Conservation (phyloP, 2,888 invertebrate genomes). For the Acanthosepion lycidas region DNA sequence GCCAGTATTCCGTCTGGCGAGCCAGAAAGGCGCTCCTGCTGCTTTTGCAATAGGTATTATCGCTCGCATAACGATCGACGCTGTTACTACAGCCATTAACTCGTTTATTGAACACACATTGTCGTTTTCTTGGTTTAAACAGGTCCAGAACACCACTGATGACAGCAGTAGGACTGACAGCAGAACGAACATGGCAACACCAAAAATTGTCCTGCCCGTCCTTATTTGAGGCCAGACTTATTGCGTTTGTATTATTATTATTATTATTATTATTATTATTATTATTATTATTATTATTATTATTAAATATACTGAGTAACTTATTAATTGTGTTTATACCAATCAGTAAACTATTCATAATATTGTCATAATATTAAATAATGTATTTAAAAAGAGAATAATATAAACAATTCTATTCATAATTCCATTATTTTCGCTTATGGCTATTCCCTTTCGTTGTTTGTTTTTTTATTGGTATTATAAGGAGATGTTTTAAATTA, state of each 20-base stretch:
- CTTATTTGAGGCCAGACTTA: neutral
- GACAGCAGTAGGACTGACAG: neutral
- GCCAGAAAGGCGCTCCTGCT: conserved; percentile 18
- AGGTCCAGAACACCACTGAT: neutral
- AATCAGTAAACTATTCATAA: neutral
- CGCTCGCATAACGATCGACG: conserved; percentile 9
- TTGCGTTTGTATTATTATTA: neutral
- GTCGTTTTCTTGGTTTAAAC: neutral
- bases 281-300: too few relatives aligned
- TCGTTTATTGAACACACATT: conserved; percentile 3
- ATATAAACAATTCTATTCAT: neutral
- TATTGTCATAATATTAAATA: neutral
- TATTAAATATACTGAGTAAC: too few relatives aligned
- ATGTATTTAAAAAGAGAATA: neutral
- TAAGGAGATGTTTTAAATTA: neutral
- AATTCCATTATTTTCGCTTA: neutral
- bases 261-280: neutral
- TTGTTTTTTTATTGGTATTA: neutral
- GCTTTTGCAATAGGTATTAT: neutral
- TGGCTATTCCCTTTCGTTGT: too few relatives aligned
- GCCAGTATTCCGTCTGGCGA: neutral
- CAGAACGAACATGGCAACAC: neutral
- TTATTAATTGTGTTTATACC: too few relatives aligned
- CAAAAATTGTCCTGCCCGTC: neutral
- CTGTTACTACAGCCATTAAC: conserved; percentile 33